phyloP scores from a whole-genome alignment of 2,113 vertebrate species.

The Montifringilla adamsi region DNA sequence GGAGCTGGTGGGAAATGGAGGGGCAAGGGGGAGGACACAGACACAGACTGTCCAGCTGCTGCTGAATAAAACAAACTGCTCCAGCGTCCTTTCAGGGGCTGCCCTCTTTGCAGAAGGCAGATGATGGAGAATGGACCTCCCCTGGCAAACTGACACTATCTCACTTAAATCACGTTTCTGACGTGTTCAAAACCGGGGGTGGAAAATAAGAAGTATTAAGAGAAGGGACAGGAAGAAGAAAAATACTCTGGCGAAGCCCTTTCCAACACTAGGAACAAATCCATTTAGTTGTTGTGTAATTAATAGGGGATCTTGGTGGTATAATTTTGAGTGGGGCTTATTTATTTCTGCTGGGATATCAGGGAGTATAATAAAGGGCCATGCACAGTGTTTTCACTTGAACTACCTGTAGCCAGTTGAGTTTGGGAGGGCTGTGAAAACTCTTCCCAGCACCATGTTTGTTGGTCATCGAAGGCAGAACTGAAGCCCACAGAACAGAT shows the following conservation, averaged over 20 bases:
- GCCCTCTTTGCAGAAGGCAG: background rate
- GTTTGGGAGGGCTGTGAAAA: background rate
- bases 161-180: background rate
- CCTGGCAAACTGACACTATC: background rate
- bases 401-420: background rate
- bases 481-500: background rate
- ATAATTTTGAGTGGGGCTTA: background rate
- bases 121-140: background rate
- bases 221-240: background rate
- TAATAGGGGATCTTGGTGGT: background rate
- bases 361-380: background rate
- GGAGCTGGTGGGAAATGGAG: background rate
- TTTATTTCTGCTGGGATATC: background rate
- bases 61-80: constrained; percentile 1
- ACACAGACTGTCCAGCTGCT: constrained; percentile 24
- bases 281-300: background rate
- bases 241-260: background rate
- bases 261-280: background rate
- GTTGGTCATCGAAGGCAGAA: background rate
- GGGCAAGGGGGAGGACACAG: background rate
- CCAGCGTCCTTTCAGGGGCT: background rate
- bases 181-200: background rate
- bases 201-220: background rate
- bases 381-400: background rate
- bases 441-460: background rate